Evolutionary conservation across 2,113 vertebrate species (phyloP), one percentile per base, ranked within the genome.

Genomic region (Pseudorasbora parva): DNA sequence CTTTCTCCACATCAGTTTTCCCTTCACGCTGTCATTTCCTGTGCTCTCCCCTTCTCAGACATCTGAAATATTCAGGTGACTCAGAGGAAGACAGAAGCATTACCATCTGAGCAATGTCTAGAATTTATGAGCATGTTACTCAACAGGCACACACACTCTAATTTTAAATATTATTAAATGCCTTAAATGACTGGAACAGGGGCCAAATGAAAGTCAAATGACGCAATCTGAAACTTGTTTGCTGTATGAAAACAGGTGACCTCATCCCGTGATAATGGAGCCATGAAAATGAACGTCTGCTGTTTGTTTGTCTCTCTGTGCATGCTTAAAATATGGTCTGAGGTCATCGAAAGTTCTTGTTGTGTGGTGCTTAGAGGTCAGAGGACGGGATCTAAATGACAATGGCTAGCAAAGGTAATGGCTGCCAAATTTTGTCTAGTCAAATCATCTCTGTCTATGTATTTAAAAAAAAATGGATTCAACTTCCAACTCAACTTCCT

Each of bases 61-160:
- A 15, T 60, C 21, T 54, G n/a, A 77, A 60, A 54, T 41, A 57
- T 68, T 45, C 33, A 27, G 23, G 47, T 76, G n/a, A 81, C 62
- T 68, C 57, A 17, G 41, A 41, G 14, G 37, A n/a, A 75, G 14
- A 85, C 51, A 54, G 64, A 21, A 60, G 19, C 21, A 57, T 37
- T 77, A 77, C n/a, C 30, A 77, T 62, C 25, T 64, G 21, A 86
- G 81, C 47, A 54, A 82, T 82, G 43, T 69, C 73, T 77, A 64
- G 73, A 82, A 72, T 78, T 27, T 10, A 12, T 37, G 41, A 72
- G 47, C 9, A 15, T 11, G n/a, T 81, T 60, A 41, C 54, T 57
- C 41, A 25, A 82, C 21, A 81, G 27, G 10, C 15, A 51, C 37
- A 76, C 33, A 78, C 45, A 43, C 8, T 10, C 37, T 37, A 37